Evolutionary conservation across 2,888 invertebrate genomes (phyloP), one percentile per base, ranked within the genome.

Genomic region (Elegia similella): DNA sequence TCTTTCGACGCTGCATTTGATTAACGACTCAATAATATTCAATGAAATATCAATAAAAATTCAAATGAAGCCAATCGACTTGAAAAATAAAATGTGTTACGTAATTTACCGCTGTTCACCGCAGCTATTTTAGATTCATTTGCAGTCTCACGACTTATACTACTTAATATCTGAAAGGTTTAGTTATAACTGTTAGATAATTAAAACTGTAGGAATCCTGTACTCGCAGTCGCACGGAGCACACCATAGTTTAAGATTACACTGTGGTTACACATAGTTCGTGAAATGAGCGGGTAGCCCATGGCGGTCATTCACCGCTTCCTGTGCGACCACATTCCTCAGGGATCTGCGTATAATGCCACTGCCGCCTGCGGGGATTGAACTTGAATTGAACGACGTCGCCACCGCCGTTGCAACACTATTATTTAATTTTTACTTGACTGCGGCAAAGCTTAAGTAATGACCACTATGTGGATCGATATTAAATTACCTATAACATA

Each of bases 321-420:
- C 86, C 82, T 76, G 86, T 69, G 75, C 63, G 71, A 80, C 86
- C 73, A 78, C 88, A 88, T 88, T 88, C 88, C 86, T 72, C 55
- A 38, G 82, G 82, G 76, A 75, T 68, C 67, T 65, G 68, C 67
- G 64, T 64, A 60, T 60, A 63, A 69, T 61, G 62, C 64, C 57
- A 64, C 64, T 65, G 65, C 62, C 63, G 59, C 64, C 62, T 67
- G 61, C 61, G 58, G 59, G 59, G 60, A 56, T 61, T 56, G 44
- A 58, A 55, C 50, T 57, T 32, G 44, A 29, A 43, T 44, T 13
- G 23, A 48, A 34, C 32, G 32, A 50, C 50, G 12, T 53, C 47
- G 48, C 48, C 42, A 23, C 42, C 48, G 30, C 32, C 29, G 52
- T 55, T 46, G 48, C 54, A 48, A 38, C 32, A 52, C 17, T 34